These are phyloP conservation scores for Ceriagrion tenellum DNA, from an alignment of 2,888 invertebrate species.

Conservation along the genomic window DNA sequence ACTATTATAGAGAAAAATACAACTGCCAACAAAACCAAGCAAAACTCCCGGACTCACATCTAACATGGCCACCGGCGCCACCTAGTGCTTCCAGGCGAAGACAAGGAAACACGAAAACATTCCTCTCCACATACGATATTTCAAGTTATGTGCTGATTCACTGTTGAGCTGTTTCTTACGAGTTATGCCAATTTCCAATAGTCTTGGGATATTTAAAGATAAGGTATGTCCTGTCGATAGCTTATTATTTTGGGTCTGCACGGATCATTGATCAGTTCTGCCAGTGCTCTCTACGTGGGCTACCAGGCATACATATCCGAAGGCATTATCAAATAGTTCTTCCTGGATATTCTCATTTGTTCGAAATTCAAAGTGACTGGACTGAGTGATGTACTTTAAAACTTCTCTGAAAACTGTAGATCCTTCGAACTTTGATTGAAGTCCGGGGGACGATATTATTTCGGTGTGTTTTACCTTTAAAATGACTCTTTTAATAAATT, in stretches of 20 bases:
- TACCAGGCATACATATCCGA: conserved; percentile 56
- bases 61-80: conserved; percentile 44
- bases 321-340: conserved; percentile 53
- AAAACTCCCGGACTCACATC: too few species aligned
- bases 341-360: conserved; percentile 20
- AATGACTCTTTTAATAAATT: not conserved
- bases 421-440: not conserved
- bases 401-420: not conserved
- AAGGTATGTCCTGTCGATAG: not conserved
- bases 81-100: not conserved
- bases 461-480: not conserved
- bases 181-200: conserved; percentile 35
- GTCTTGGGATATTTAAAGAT: not conserved
- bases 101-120: not conserved
- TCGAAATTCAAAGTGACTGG: conserved; percentile 30
- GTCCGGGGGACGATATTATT: not conserved
- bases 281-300: conserved; percentile 52
- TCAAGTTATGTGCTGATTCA: not conserved
- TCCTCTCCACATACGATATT: not conserved
- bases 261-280: conserved; percentile 58
- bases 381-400: not conserved
- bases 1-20: too few species aligned
- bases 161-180: not conserved
- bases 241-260: not conserved
- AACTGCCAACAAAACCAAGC: too few species aligned